phyloP scores from a whole-genome alignment of 2,113 vertebrate genomes.

The Oxygymnocypris stewartii region DNA sequence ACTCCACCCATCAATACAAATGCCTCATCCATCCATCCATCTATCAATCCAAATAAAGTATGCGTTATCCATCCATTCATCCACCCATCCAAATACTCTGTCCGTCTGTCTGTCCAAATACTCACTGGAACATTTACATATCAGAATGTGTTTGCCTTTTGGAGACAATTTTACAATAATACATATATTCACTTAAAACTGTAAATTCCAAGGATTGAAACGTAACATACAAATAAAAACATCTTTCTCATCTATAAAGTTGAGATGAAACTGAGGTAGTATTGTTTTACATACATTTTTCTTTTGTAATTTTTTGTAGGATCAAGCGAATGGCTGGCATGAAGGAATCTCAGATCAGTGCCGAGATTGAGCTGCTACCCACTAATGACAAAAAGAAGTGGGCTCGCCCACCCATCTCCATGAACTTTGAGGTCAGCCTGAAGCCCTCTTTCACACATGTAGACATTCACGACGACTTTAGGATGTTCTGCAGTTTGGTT shows the following conservation, averaged over 20 bases:
- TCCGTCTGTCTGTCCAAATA: too few relatives aligned
- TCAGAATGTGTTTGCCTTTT: neutral
- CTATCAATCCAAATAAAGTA: too few relatives aligned
- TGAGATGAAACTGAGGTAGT: neutral
- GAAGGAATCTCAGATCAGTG: constrained; percentile 99
- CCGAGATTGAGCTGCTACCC: constrained; percentile 96
- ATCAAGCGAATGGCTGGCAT: constrained; percentile 99
- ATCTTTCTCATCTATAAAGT: neutral
- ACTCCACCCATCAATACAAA: too few relatives aligned
- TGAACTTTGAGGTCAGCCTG: constrained; percentile 98
- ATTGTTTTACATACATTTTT: neutral
- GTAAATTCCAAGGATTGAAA: neutral
- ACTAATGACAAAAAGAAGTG: constrained; percentile 99
- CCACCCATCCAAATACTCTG: too few relatives aligned
- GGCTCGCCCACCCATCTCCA: constrained; percentile 98
- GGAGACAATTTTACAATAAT: neutral
- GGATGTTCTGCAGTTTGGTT: neutral
- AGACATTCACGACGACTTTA: neutral
- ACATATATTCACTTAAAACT: neutral
- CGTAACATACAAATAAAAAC: neutral
- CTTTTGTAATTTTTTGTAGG: constrained; percentile 70
- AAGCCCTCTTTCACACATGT: neutral
- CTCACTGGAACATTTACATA: neutral
- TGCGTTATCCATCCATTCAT: too few relatives aligned
- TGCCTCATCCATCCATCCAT: too few relatives aligned